A percentile compares a stretch with the other conserved stretches of the same genome.
phyloP scores from a whole-genome alignment of 1,140 invertebrate genomes.

The Leptopilina boulardi region DNA sequence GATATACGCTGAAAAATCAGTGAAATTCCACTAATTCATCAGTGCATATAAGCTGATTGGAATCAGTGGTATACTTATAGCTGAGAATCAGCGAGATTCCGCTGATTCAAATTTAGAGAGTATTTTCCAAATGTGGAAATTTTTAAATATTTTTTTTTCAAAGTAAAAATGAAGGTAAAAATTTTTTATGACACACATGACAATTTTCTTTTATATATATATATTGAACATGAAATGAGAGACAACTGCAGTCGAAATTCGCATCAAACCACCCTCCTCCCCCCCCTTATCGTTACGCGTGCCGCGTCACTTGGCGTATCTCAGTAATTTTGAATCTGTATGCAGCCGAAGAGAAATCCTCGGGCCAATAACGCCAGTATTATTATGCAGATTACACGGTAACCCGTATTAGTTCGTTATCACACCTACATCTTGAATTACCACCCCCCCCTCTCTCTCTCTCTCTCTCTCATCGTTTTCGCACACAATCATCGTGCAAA shows the following conservation, averaged over 20 bases:
- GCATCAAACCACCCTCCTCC: neutral
- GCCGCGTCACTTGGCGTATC: slow-evolving; percentile 57
- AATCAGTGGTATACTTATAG: too few relatives aligned
- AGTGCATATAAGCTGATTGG: too few relatives aligned
- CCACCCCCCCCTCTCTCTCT: neutral
- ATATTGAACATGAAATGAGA: neutral
- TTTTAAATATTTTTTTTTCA: too few relatives aligned
- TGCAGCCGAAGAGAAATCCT: slow-evolving; percentile 72
- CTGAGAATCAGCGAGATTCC: too few relatives aligned
- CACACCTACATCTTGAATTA: slow-evolving; percentile 71
- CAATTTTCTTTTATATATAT: neutral
- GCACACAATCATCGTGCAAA: neutral
- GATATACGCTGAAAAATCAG: too few relatives aligned
- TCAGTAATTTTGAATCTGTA: slow-evolving; percentile 76
- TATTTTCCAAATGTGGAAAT: too few relatives aligned
- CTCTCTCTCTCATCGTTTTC: neutral
- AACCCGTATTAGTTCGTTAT: slow-evolving; percentile 76
- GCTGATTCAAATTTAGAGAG: too few relatives aligned
- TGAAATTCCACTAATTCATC: too few relatives aligned
- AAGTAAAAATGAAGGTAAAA: too few relatives aligned
- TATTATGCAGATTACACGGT: slow-evolving; percentile 75
- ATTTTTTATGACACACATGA: neutral
- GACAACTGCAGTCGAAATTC: neutral
- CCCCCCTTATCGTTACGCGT: slow-evolving; percentile 51
- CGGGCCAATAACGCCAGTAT: slow-evolving; percentile 70